phyloP scores from a whole-genome alignment of 2,113 vertebrate species.

The Odocoileus hemionus region DNA sequence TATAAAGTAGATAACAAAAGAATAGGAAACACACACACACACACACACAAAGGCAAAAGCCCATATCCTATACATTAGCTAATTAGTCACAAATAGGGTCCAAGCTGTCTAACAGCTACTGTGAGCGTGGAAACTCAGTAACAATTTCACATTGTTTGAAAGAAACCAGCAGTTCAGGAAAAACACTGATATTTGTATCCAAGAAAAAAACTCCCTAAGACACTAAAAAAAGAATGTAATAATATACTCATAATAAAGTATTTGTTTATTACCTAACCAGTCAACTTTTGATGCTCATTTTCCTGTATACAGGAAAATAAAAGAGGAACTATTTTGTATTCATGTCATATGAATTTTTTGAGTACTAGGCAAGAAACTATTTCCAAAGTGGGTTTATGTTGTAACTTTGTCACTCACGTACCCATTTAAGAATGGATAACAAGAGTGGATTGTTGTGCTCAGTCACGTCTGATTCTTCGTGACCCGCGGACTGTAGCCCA shows the following conservation, averaged over 20 bases:
- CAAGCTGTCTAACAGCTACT: background rate
- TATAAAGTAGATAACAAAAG: background rate
- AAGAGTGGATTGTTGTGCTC: background rate
- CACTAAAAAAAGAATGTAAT: background rate
- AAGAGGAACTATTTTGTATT: background rate
- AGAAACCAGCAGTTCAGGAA: background rate
- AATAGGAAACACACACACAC: background rate
- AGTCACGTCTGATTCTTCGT: background rate
- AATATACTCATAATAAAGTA: background rate
- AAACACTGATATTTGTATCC: background rate
- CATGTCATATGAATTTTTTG: background rate
- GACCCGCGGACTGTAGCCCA: background rate
- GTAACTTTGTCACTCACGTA: background rate
- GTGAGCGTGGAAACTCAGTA: background rate
- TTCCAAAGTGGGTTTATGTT: background rate
- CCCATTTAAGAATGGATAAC: background rate
- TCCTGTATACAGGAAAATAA: background rate
- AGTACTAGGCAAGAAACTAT: background rate
- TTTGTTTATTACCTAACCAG: background rate
- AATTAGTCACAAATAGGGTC: background rate
- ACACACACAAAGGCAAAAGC: background rate
- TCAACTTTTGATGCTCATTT: background rate
- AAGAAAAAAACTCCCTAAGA: background rate
- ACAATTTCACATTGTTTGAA: background rate
- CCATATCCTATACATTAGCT: background rate